Conservation (phyloP, 2,888 invertebrate species). For the Monochamus alternatus region DNA sequence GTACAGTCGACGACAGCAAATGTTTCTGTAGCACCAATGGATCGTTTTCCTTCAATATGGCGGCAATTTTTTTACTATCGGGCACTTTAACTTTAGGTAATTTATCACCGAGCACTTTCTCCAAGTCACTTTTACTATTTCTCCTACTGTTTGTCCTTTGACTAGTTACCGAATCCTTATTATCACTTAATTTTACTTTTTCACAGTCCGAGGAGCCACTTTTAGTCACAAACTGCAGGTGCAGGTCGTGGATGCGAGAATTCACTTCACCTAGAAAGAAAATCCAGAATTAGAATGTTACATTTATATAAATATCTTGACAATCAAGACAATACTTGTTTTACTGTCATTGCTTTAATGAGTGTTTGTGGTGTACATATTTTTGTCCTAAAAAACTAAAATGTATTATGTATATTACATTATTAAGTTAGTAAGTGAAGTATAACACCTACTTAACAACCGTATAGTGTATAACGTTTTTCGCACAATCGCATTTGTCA, state of each 20-base stretch:
- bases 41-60: constrained; percentile 88
- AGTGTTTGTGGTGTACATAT: too few species aligned
- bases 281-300: neutral
- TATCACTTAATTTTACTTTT: constrained; percentile 45
- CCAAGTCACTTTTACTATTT: constrained; percentile 76
- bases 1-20: constrained; percentile 85
- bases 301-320: too few species aligned
- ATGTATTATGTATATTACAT: too few species aligned
- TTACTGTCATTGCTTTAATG: too few species aligned
- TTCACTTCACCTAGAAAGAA: constrained; percentile 70
- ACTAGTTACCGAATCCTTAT: constrained; percentile 34
- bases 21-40: constrained; percentile 88
- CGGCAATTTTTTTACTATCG: constrained; percentile 84
- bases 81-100: constrained; percentile 78
- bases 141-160: constrained; percentile 59
- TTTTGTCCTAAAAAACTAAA: too few species aligned
- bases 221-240: constrained; percentile 71
- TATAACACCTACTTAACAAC: too few species aligned
- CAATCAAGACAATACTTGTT: too few species aligned
- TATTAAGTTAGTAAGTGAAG: too few species aligned
- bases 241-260: constrained; percentile 74
- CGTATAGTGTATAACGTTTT: too few species aligned
- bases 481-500: too few species aligned
- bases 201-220: constrained; percentile 66
- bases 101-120: constrained; percentile 78